Evolutionary conservation across 30 jellyfish, hydroid and myxozoan species (phyloP).

Genomic region (Aurelia sp.): DNA sequence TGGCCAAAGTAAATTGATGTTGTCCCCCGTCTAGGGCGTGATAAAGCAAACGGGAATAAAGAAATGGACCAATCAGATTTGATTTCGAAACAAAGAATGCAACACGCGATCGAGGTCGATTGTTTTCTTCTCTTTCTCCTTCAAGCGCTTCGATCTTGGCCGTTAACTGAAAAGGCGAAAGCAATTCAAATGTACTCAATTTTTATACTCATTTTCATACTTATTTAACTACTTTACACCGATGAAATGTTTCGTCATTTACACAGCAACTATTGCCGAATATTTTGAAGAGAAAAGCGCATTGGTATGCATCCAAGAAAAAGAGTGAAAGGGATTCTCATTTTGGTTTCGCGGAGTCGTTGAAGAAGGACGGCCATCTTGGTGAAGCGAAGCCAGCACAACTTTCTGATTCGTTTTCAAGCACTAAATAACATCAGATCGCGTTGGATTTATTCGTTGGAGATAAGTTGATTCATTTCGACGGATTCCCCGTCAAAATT

Average conservation of each 20-base stretch:
- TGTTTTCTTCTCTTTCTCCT: too few relatives aligned
- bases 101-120: constrained; percentile 44
- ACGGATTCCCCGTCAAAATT: constrained; percentile 19
- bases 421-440: too few relatives aligned
- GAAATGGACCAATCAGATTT: constrained; percentile 47
- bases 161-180: too few relatives aligned
- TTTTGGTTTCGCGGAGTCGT: background rate
- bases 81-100: constrained; percentile 37
- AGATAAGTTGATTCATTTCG: constrained; percentile 18
- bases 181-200: too few relatives aligned
- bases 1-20: background rate
- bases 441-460: too few relatives aligned
- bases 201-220: too few relatives aligned
- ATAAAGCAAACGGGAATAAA: constrained; percentile 12
- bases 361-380: too few relatives aligned
- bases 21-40: constrained; percentile 33
- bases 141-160: too few relatives aligned
- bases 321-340: background rate
- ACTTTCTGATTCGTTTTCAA: too few relatives aligned
- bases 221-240: too few relatives aligned
- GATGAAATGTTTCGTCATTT: background rate
- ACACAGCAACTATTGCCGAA: background rate
- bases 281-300: constrained; percentile 31
- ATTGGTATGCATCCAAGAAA: background rate
- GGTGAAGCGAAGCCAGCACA: too few relatives aligned